Base-by-base conservation (phyloP, 1,140 invertebrate genomes). In the Rhagoletis pomonella region DNA sequence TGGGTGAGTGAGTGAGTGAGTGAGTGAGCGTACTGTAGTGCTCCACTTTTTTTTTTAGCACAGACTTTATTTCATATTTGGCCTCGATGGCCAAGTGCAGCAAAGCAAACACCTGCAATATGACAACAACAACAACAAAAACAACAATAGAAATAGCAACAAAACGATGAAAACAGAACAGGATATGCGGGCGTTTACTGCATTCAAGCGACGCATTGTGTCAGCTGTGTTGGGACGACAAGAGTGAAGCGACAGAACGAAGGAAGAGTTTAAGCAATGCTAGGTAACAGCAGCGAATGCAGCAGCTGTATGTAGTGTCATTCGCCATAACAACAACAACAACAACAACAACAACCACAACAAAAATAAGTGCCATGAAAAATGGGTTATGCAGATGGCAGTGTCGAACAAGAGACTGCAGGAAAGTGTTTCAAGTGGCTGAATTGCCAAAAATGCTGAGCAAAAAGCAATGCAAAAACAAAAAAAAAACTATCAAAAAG, bases 321-420 rank as follows among this genome's bases (percentile, higher is more conserved):
- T 50, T 42, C n/a, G 2, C 9, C 47, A 50, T n/a, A 55, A 81
- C 10, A 29, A 29, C 29, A 29, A 29, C 29, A 29, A 1, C 29
- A 29, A 29, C 29, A 29, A 29, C 29, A 29, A 29, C 29, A 29
- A 29, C 29, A 29, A 29, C 29, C 29, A 29, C 29, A 29, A 29
- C 29, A 29, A 29, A 81, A 55, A 81, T 55, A 81, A 81, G 73
- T 81, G 73, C 73, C 10, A 81, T 81, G 73, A 81, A 81, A 81
- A 81, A 81, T 81, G 47, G 73, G 47, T 81, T 81, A 81, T 81
- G 73, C 73, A 81, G 50, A 81, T 81, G 73, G 47, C 73, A 81
- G 73, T 81, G 73, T 81, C 47, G 47, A 55, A 77, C 39, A 17
- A 19, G n/a, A 17, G 17, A 12, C 19, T 42, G 5, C 47, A 9